Conservation (phyloP, 2,888 invertebrate genomes). For the Anoncus sp. region DNA sequence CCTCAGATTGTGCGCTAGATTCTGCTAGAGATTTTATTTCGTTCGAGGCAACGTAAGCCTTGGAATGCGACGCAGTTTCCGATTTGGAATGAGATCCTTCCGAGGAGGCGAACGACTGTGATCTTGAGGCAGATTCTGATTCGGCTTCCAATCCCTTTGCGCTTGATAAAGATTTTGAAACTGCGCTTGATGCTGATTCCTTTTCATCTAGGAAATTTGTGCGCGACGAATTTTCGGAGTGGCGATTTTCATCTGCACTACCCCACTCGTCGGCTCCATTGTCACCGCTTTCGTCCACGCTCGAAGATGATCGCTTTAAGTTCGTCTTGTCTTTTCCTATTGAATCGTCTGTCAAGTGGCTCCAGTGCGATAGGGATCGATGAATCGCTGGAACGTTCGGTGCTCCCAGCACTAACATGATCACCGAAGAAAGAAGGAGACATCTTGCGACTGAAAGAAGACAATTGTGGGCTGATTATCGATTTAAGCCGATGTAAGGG, state of each 20-base stretch:
- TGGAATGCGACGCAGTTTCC: background rate
- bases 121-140: background rate
- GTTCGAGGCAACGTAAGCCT: background rate
- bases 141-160: background rate
- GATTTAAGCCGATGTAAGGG: no score
- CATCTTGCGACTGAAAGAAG: constrained; percentile 49
- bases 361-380: background rate
- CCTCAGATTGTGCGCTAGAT: background rate
- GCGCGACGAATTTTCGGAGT: background rate
- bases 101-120: background rate
- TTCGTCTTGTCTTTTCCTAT: background rate
- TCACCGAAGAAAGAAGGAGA: constrained; percentile 42
- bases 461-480: no score
- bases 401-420: constrained; percentile 43
- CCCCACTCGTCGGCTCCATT: constrained; percentile 1
- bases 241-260: background rate
- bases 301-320: background rate
- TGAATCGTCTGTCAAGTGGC: background rate
- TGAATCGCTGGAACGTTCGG: constrained; percentile 7
- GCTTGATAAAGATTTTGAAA: background rate
- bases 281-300: constrained; percentile 19
- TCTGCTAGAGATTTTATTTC: background rate
- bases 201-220: background rate
- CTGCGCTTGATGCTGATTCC: background rate
- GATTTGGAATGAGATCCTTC: constrained; percentile 1